Conservation (phyloP, 23 tunicate species). For the Ciona savignyi region DNA sequence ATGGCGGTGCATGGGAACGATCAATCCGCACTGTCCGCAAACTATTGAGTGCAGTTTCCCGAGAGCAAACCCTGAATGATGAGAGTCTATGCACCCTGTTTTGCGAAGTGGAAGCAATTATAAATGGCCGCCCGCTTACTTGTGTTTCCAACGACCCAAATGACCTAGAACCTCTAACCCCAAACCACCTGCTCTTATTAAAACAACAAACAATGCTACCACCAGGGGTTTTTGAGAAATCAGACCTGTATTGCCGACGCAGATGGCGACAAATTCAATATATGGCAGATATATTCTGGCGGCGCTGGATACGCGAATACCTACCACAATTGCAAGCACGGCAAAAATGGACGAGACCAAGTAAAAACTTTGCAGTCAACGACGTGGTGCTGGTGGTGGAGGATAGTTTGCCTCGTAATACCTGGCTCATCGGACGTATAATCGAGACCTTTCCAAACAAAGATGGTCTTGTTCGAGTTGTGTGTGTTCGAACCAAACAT, state of each 20-base stretch:
- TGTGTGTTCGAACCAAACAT: not conserved
- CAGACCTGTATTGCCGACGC: constrained; percentile 17
- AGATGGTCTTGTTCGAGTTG: constrained; percentile 22
- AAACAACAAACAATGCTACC: constrained; percentile 10
- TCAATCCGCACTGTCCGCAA: constrained; percentile 27
- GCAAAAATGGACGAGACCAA: constrained; percentile 10
- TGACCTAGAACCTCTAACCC: constrained; percentile 15
- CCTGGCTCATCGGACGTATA: constrained; percentile 21
- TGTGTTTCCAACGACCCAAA: constrained; percentile 9
- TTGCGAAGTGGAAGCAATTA: constrained; percentile 16
- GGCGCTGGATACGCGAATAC: constrained; percentile 12
- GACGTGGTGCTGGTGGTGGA: constrained; percentile 16
- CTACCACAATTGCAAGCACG: constrained; percentile 15
- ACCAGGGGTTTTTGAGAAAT: constrained; percentile 20
- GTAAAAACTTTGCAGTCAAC: constrained; percentile 5
- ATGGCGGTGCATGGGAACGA: constrained; percentile 32
- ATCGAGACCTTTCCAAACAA: constrained; percentile 16
- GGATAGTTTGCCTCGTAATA: constrained; percentile 5
- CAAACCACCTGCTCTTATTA: constrained; percentile 17
- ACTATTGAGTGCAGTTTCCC: constrained; percentile 20
- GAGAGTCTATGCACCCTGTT: constrained; percentile 21
- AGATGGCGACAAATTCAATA: too few relatives aligned
- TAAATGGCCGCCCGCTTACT: constrained; percentile 23
- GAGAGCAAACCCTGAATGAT: constrained; percentile 8
- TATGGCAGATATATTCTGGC: constrained; percentile 27